phyloP scores from a whole-genome alignment of 2,113 vertebrate species.

The Corydoras maculifer region DNA sequence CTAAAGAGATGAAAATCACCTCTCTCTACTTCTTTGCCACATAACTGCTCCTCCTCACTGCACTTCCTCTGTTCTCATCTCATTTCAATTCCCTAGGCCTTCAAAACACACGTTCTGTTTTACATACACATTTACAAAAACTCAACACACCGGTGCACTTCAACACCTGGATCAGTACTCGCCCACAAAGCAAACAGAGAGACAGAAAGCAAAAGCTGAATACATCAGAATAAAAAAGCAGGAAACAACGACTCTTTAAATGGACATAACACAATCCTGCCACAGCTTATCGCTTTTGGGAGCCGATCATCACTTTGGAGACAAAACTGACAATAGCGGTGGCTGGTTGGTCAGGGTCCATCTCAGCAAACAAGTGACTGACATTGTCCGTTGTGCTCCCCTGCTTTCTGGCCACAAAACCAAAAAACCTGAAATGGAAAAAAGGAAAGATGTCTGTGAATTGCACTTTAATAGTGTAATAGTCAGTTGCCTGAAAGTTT shows the following conservation, averaged over 20 bases:
- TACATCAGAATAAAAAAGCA: slow-evolving; percentile 33
- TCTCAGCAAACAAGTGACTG: slow-evolving; percentile 94
- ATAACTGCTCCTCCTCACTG: slow-evolving; percentile 68
- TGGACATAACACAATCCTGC: slow-evolving; percentile 19
- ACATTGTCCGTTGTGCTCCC: slow-evolving; percentile 97
- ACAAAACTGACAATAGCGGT: slow-evolving; percentile 96
- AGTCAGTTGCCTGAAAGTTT: too few species aligned
- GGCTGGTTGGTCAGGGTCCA: slow-evolving; percentile 89
- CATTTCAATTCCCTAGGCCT: slow-evolving; percentile 75
- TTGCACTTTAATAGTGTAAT: too few species aligned
- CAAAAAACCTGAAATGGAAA: slow-evolving; percentile 76
- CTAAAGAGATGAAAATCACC: slow-evolving; percentile 51
- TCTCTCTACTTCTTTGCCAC: slow-evolving; percentile 61
- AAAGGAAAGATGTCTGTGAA: not conserved
- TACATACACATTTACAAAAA: slow-evolving; percentile 27
- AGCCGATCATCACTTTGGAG: slow-evolving; percentile 83
- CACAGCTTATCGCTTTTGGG: slow-evolving; percentile 85
- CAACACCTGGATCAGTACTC: not conserved
- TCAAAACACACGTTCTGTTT: slow-evolving; percentile 52
- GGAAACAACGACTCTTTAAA: slow-evolving; percentile 41
- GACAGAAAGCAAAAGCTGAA: slow-evolving; percentile 37
- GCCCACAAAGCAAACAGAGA: slow-evolving; percentile 17
- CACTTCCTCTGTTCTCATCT: slow-evolving; percentile 82
- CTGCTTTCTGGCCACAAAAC: slow-evolving; percentile 94
- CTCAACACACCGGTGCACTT: slow-evolving; percentile 22